Conservation (phyloP, 2,888 invertebrate species). For the Agapetus fuscipes region DNA sequence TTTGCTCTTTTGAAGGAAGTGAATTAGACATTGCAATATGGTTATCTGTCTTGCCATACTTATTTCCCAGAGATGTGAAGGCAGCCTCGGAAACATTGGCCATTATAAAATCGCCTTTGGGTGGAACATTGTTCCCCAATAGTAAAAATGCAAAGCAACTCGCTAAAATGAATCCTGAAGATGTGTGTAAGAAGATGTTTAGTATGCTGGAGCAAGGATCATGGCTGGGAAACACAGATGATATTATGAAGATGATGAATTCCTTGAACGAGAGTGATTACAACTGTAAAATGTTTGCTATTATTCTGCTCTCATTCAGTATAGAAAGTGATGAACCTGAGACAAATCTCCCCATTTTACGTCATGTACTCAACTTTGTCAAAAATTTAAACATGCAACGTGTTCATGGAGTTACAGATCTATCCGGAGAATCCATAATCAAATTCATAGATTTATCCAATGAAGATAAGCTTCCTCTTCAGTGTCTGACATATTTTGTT, state of each 20-base stretch:
- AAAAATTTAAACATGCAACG: constrained; percentile 32
- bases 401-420: constrained; percentile 27
- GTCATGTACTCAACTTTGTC: constrained; percentile 36
- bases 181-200: constrained; percentile 30
- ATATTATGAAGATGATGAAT: constrained; percentile 23
- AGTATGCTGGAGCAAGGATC: constrained; percentile 31
- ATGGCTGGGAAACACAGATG: constrained; percentile 9
- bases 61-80: constrained; percentile 44
- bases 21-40: constrained; percentile 48
- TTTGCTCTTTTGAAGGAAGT: constrained; percentile 36
- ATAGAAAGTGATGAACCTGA: too few species aligned
- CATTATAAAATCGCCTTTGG: constrained; percentile 34
- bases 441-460: constrained; percentile 33
- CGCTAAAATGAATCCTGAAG: constrained; percentile 19
- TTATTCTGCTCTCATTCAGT: constrained; percentile 36
- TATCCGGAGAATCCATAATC: constrained; percentile 30
- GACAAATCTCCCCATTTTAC: constrained; percentile 32
- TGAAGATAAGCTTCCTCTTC: constrained; percentile 42
- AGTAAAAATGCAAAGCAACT: too few species aligned
- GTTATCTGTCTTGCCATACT: constrained; percentile 49
- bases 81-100: constrained; percentile 29
- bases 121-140: too few species aligned
- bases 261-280: constrained; percentile 25
- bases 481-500: constrained; percentile 47
- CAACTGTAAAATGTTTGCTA: constrained; percentile 31